Conservation (phyloP, 2,113 vertebrate species). For the Setophaga coronata region DNA sequence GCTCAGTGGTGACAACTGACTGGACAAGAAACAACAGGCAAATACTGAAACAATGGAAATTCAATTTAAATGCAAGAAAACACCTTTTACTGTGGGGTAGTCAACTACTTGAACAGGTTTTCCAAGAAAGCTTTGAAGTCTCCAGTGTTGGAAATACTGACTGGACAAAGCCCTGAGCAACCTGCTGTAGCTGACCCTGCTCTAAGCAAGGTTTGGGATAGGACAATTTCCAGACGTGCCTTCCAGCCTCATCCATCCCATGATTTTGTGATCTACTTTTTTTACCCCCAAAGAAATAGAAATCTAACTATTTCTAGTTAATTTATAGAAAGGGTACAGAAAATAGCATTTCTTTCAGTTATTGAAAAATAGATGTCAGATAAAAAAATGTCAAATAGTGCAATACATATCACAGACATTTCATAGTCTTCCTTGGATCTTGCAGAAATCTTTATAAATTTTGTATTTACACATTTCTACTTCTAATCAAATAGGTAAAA, state of each 20-base stretch:
- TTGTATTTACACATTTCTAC: background rate
- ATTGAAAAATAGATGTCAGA: background rate
- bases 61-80: background rate
- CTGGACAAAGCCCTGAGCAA: background rate
- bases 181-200: background rate
- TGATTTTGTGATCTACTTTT: background rate
- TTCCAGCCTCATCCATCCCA: background rate
- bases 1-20: background rate
- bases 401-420: background rate
- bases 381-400: background rate
- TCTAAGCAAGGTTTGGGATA: background rate
- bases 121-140: background rate
- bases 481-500: background rate
- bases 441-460: background rate
- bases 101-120: background rate
- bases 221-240: background rate
- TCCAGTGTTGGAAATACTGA: background rate
- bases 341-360: background rate
- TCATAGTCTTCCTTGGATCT: background rate
- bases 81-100: background rate
- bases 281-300: rapidly evolving
- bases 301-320: background rate
- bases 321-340: background rate
- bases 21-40: background rate
- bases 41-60: background rate